Base-by-base conservation (phyloP, 1,140 invertebrate genomes). In the Nephila pilipes region DNA sequence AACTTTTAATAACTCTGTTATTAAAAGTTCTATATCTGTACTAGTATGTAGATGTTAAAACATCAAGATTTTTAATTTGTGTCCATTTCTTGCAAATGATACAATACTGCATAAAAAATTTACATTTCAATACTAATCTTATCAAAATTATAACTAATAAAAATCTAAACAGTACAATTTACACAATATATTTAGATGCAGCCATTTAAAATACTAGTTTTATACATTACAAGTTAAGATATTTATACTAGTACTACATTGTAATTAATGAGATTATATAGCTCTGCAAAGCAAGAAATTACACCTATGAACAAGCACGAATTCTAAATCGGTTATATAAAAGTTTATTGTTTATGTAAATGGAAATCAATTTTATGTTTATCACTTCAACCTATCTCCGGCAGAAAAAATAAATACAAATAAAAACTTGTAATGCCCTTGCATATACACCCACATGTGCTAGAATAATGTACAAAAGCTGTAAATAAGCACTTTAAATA, bases 371-470 rank as follows among this genome's bases (percentile, higher is more conserved):
- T 85, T n/a, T 92, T 22, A 69, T 57, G 16, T 57, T 60, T 58
- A 60, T 83, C 8, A 46, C 12, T 46, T 85, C 65, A 63, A 93
- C 85, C 69, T 85, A 60, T 79, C 65, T 65, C 87, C 32, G 85
- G 69, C 6, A 93, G 65, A 65, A 80, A 55, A 92, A 93, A 92
- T 92, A 85, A 92, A 93, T 93, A 92, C 25, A 90, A n/a, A 57
- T 57, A 57, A 79, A 46, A 83, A 75, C 54, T 60, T 14, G 14
- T 93, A 93, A 93, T 93, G 91, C 91, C 91, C 91, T 87, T 87
- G 91, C 91, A 93, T 69, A 79, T 29, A 87, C 22, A 87, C 63
- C 91, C 63, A 87, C 65, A 79, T 85, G 63, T 93, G 91, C 91
- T 93, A 16, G 8, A 91, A 57, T 83, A 83, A 83, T n/a, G 14